phyloP scores from a whole-genome alignment of 2,797 vertebrate genomes.

The Pelodytes ibericus region DNA sequence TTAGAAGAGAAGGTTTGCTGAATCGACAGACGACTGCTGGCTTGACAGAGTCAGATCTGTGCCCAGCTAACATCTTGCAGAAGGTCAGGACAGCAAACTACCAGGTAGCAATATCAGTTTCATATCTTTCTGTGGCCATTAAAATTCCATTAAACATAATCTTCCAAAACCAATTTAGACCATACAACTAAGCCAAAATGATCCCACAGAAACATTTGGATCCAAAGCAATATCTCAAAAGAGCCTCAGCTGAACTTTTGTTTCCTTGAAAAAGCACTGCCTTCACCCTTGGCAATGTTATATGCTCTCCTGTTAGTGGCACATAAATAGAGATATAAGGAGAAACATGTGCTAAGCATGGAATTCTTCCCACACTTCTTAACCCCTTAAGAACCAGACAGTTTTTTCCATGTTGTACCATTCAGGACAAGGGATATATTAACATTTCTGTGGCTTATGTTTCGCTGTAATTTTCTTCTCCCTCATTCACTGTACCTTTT shows the following conservation, averaged over 20 bases:
- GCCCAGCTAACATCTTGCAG: constrained; percentile 58
- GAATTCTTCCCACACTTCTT: not conserved
- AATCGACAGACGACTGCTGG: constrained; percentile 50
- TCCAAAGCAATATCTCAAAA: constrained; percentile 30
- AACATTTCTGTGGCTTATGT: too few relatives aligned
- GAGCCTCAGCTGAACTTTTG: constrained; percentile 53
- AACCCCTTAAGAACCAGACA: too few relatives aligned
- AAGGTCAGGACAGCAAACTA: constrained; percentile 58
- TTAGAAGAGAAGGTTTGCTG: constrained; percentile 29
- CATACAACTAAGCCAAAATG: constrained; percentile 52
- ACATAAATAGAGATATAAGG: constrained; percentile 35
- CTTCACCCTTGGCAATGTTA: constrained; percentile 26
- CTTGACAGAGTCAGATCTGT: constrained; percentile 52
- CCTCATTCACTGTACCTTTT: too few relatives aligned
- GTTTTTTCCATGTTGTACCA: too few relatives aligned
- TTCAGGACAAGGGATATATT: too few relatives aligned
- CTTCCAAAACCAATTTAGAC: constrained; percentile 46
- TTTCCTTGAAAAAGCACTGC: not conserved
- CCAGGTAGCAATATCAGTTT: constrained; percentile 55
- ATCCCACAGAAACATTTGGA: constrained; percentile 48
- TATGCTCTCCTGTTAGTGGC: constrained; percentile 45
- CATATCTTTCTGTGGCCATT: constrained; percentile 54
- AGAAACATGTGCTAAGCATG: constrained; percentile 47
- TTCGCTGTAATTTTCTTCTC: too few relatives aligned
- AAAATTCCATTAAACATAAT: constrained; percentile 58